A percentile compares a stretch with the other conserved stretches of the same genome.
phyloP scores from a whole-genome alignment of 2,888 invertebrate species.

The Anoplius nigerrimus region DNA sequence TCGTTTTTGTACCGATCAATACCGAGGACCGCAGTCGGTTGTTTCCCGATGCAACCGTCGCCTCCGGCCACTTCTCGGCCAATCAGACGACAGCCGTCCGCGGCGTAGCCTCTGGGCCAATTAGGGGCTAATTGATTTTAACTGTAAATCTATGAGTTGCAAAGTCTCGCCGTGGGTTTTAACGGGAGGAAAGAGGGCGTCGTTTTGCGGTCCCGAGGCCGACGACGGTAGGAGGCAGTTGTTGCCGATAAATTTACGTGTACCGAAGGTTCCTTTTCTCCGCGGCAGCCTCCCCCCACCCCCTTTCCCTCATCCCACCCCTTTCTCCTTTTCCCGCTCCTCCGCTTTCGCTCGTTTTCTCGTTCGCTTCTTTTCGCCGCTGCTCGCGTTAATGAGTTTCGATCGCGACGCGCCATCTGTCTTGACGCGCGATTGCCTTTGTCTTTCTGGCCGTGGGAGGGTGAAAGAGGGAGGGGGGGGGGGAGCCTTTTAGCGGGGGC shows the following conservation, averaged over 20 bases:
- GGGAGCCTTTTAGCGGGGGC: no score
- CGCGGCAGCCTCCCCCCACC: conserved; percentile 14
- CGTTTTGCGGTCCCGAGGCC: conserved; percentile 40
- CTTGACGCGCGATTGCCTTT: conserved; percentile 34
- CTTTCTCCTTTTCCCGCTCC: no score
- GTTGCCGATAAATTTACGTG: conserved; percentile 65
- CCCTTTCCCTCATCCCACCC: no score
- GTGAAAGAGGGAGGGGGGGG: no score
- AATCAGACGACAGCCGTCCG: conserved; percentile 44
- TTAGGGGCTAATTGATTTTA: conserved; percentile 68
- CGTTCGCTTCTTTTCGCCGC: conserved; percentile 27
- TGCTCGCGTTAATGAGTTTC: conserved; percentile 57
- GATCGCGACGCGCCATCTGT: conserved; percentile 57
- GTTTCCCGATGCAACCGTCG: conserved; percentile 20
- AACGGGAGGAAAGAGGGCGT: conserved; percentile 44
- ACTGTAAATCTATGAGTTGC: conserved; percentile 65
- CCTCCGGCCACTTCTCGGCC: conserved; percentile 6
- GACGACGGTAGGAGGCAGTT: conserved; percentile 51
- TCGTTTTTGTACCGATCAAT: no score
- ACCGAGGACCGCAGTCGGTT: not conserved
- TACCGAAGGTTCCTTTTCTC: conserved; percentile 33
- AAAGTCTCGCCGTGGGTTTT: conserved; percentile 44
- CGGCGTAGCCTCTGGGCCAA: conserved; percentile 50
- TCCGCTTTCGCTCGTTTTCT: no score
- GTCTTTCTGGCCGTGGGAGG: conserved; percentile 3